phyloP scores from a whole-genome alignment of 2,113 vertebrate species.

The Melanocharis versteri region DNA sequence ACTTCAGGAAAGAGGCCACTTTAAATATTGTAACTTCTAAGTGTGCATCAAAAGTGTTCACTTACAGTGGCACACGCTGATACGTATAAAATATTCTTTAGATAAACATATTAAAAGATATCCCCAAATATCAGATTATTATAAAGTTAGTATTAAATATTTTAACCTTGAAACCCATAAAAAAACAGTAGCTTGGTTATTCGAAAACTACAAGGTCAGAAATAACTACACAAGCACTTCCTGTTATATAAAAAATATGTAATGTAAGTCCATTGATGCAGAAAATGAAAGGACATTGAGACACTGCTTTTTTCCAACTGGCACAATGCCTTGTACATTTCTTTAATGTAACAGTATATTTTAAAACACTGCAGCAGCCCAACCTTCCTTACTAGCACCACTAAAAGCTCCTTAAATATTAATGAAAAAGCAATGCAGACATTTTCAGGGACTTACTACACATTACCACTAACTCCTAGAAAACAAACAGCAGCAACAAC shows the following conservation, averaged over 20 bases:
- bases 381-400: not conserved
- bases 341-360: not conserved
- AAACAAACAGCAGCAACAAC: not conserved
- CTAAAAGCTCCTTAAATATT: conserved; percentile 43
- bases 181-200: not conserved
- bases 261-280: not conserved
- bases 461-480: not conserved
- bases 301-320: not conserved
- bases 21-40: not conserved
- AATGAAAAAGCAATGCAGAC: not conserved
- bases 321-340: not conserved
- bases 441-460: not conserved
- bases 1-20: not conserved
- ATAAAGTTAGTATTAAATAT: not conserved
- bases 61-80: not conserved
- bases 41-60: not conserved
- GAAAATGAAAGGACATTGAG: not conserved
- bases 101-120: not conserved
- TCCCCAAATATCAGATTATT: not conserved
- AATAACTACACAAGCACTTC: not conserved
- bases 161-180: not conserved
- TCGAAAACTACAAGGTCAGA: not conserved
- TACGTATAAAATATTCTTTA: not conserved
- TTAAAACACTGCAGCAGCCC: not conserved
- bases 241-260: not conserved